Conservation (phyloP, 2,888 invertebrate species). For the Serripes groenlandicus region DNA sequence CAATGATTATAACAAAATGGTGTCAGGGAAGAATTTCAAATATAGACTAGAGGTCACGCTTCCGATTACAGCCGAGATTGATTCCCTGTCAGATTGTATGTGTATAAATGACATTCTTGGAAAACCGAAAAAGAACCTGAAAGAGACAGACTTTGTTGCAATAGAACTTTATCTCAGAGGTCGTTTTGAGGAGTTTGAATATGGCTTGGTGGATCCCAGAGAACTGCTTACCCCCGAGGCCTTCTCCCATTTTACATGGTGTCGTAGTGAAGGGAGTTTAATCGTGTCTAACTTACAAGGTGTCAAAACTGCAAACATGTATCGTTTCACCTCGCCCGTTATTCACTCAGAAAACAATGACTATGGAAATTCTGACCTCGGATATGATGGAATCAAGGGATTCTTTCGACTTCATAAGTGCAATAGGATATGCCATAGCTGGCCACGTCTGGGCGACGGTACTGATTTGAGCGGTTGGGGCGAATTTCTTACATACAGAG, state of each 20-base stretch:
- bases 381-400: conserved; percentile 72
- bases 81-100: conserved; percentile 74
- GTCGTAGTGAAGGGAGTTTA: conserved; percentile 68
- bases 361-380: conserved; percentile 71
- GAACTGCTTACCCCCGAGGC: conserved; percentile 69
- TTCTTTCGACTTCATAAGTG: conserved; percentile 77
- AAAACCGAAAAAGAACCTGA: conserved; percentile 68
- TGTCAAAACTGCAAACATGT: conserved; percentile 59
- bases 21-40: conserved; percentile 32
- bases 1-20: conserved; percentile 51
- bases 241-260: conserved; percentile 78
- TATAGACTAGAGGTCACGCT: conserved; percentile 62
- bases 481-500: conserved; percentile 22
- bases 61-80: conserved; percentile 76
- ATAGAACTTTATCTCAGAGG: conserved; percentile 74
- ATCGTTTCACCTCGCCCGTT: conserved; percentile 72
- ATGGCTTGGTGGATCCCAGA: conserved; percentile 52
- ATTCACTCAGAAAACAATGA: conserved; percentile 71
- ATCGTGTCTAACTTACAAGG: conserved; percentile 76
- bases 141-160: conserved; percentile 72
- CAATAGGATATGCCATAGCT: conserved; percentile 70
- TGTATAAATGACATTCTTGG: conserved; percentile 72
- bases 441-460: conserved; percentile 67
- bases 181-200: conserved; percentile 70
- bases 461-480: conserved; percentile 50